Evolutionary conservation across 2,888 invertebrate species (phyloP).

Genomic region (Hypena proboscidalis): DNA sequence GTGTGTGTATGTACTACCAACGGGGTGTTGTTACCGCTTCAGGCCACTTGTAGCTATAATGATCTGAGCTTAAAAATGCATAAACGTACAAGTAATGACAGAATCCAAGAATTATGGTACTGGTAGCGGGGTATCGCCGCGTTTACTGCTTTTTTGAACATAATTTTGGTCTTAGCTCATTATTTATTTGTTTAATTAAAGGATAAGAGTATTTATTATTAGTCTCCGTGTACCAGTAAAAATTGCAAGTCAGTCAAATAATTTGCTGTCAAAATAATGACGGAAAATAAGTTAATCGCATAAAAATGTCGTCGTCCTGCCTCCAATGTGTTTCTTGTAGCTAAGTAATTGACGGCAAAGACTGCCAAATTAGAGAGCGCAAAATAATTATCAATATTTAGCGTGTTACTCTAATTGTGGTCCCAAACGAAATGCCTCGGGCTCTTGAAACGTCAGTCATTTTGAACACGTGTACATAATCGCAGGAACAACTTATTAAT

Average conservation of each 20-base stretch:
- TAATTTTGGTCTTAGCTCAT: too few species aligned
- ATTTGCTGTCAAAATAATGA: constrained; percentile 24
- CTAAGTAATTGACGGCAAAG: constrained; percentile 31
- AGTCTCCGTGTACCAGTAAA: not conserved
- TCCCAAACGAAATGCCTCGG: constrained; percentile 40
- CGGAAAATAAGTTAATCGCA: constrained; percentile 37
- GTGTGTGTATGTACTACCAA: constrained; percentile 32
- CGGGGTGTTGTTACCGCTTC: constrained; percentile 39
- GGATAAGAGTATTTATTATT: not conserved
- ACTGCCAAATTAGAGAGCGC: constrained; percentile 60
- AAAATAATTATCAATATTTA: constrained; percentile 64
- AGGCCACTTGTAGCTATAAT: constrained; percentile 41
- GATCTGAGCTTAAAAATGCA: constrained; percentile 41
- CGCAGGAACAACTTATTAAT: constrained; percentile 40
- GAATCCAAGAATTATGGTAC: constrained; percentile 23
- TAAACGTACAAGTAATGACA: constrained; percentile 21
- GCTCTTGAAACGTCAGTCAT: constrained; percentile 36
- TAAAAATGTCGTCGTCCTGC: constrained; percentile 35
- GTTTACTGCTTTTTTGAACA: too few species aligned
- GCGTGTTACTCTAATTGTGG: constrained; percentile 63
- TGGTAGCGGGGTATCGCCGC: constrained; percentile 14
- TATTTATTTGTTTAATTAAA: too few species aligned
- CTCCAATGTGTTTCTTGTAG: constrained; percentile 50
- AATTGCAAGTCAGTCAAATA: constrained; percentile 6
- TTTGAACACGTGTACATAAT: constrained; percentile 37